Evolutionary conservation across 1,140 invertebrate species (phyloP).

Genomic region (Leptinotarsa lineolata): DNA sequence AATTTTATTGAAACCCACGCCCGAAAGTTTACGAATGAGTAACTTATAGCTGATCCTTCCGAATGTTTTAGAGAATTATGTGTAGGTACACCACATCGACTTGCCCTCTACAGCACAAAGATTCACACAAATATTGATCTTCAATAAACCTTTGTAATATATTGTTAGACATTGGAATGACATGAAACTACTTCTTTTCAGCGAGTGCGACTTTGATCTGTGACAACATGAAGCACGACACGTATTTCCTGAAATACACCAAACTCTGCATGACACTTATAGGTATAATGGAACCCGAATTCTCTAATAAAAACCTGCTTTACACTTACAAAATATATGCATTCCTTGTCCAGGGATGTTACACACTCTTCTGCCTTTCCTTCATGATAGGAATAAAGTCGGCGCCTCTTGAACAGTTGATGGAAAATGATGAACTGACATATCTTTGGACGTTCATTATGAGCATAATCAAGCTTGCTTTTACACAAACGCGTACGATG

Average conservation of each 20-base stretch:
- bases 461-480: background rate
- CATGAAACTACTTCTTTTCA: too few species aligned
- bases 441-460: background rate
- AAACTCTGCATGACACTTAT: background rate
- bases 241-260: background rate
- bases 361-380: background rate
- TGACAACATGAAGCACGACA: background rate
- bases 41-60: too few species aligned
- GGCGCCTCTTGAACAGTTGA: background rate
- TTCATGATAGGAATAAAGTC: background rate
- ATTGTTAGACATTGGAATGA: too few species aligned
- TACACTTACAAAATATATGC: background rate
- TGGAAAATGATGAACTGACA: background rate
- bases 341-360: background rate
- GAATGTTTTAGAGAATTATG: too few species aligned
- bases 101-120: too few species aligned
- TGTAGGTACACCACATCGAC: too few species aligned
- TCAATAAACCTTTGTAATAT: too few species aligned
- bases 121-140: too few species aligned
- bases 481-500: background rate
- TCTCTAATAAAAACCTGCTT: background rate
- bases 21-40: too few species aligned
- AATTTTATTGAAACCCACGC: too few species aligned
- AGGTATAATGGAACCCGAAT: slow-evolving; percentile 2
- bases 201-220: too few species aligned